Percentiles rank a stretch among this genome's conserved stretches.
Conservation (phyloP, 2,113 vertebrate species). For the Callospermophilus lateralis region DNA sequence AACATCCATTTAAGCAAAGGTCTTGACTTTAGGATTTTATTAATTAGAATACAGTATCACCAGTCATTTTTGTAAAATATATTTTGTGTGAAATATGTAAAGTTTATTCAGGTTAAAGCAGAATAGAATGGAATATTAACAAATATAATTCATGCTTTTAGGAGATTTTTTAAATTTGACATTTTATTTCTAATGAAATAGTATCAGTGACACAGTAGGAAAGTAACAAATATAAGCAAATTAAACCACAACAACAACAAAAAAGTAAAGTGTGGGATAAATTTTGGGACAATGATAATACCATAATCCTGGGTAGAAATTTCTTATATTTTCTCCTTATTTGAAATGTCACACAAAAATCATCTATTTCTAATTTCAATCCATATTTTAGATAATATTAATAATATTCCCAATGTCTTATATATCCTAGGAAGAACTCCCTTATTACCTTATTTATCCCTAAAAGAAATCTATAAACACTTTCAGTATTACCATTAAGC, state of each 20-base stretch:
- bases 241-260: not conserved
- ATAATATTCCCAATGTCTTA: not conserved
- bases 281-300: not conserved
- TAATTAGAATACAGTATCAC: constrained; percentile 34
- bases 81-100: not conserved
- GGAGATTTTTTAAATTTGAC: not conserved
- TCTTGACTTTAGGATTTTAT: constrained; percentile 51
- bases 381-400: not conserved
- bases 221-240: not conserved
- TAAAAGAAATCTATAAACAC: not conserved
- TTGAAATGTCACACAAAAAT: not conserved
- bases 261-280: not conserved
- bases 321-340: not conserved
- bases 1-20: not conserved
- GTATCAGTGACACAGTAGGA: not conserved
- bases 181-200: not conserved
- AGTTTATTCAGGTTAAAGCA: not conserved
- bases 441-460: not conserved
- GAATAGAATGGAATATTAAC: not conserved
- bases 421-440: not conserved
- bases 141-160: not conserved
- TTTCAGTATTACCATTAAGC: not conserved
- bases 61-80: not conserved
- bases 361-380: not conserved
- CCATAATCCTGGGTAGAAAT: not conserved